Percentiles rank a stretch among this genome's conserved stretches.
Evolutionary conservation across 2,113 vertebrate species (phyloP).

Genomic region (Neopipo cinnamomea): DNA sequence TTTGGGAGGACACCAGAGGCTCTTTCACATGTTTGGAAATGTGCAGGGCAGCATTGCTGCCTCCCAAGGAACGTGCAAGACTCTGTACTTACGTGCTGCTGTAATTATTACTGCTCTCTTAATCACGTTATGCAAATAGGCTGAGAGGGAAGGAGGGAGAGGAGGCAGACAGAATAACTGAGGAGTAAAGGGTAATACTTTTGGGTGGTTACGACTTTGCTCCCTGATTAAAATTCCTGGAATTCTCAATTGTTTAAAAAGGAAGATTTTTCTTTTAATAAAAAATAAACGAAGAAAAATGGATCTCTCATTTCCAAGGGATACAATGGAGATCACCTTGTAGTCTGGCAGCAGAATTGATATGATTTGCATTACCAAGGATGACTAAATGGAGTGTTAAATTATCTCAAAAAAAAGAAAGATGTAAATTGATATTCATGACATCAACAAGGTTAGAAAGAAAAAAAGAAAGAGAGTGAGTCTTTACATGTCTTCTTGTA

Average conservation of each 20-base stretch:
- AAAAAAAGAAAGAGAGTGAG: neutral
- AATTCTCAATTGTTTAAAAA: constrained; percentile 34
- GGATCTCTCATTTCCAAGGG: constrained; percentile 36
- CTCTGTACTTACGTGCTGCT: neutral
- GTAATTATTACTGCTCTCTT: constrained; percentile 15
- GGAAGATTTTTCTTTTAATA: constrained; percentile 29
- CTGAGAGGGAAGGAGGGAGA: neutral
- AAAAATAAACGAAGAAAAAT: constrained; percentile 54
- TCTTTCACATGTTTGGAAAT: neutral
- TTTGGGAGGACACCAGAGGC: neutral
- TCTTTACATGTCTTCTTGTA: constrained; percentile 15
- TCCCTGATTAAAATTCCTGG: constrained; percentile 19
- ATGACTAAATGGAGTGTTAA: constrained; percentile 68
- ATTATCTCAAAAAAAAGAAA: constrained; percentile 51
- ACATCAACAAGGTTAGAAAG: constrained; percentile 43
- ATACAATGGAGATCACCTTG: constrained; percentile 64
- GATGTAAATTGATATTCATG: constrained; percentile 26
- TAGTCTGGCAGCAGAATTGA: constrained; percentile 39
- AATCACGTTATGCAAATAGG: constrained; percentile 28
- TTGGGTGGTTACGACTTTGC: neutral
- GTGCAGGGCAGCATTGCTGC: neutral
- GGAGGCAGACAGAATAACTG: neutral
- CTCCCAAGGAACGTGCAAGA: neutral
- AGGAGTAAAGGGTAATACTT: neutral
- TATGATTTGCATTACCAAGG: constrained; percentile 61